Evolutionary conservation across 2,888 invertebrate species (phyloP).

Genomic region (Acanthoscelides obtectus): DNA sequence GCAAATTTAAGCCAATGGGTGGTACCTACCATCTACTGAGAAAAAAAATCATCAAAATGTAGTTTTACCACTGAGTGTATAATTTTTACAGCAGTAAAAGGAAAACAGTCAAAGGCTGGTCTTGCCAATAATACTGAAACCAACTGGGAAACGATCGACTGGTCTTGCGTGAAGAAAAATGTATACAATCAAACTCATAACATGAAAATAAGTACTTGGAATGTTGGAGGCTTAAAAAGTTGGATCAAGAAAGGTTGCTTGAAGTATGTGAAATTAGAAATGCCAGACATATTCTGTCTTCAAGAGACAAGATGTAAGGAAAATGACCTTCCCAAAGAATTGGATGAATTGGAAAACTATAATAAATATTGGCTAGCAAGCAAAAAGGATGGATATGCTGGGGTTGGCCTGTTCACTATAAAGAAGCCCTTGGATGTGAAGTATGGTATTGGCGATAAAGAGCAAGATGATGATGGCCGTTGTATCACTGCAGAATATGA

Average conservation of each 20-base stretch:
- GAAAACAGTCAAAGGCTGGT: no score
- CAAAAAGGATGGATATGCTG: conserved; percentile 83
- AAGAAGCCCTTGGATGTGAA: conserved; percentile 75
- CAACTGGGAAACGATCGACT: no score
- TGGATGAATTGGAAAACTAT: conserved; percentile 68
- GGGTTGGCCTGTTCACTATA: conserved; percentile 84
- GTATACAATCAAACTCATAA: no score
- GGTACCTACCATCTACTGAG: no score
- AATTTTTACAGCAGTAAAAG: no score
- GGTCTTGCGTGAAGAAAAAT: no score
- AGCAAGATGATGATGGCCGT: conserved; percentile 76
- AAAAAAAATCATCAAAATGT: no score
- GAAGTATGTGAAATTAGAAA: conserved; percentile 66
- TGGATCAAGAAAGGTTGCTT: conserved; percentile 66
- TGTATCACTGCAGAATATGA: conserved; percentile 91
- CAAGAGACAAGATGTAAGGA: conserved; percentile 82
- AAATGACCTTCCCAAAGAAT: conserved; percentile 65
- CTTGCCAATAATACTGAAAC: no score
- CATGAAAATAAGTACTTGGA: no score
- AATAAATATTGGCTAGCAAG: conserved; percentile 73
- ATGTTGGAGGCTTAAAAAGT: conserved; percentile 89
- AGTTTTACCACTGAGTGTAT: no score
- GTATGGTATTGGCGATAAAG: conserved; percentile 72
- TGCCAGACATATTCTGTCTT: conserved; percentile 77
- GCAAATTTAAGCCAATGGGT: no score